phyloP scores from a whole-genome alignment of 30 jellyfish, hydroid and myxozoan genomes.

The Aurelia sp. region DNA sequence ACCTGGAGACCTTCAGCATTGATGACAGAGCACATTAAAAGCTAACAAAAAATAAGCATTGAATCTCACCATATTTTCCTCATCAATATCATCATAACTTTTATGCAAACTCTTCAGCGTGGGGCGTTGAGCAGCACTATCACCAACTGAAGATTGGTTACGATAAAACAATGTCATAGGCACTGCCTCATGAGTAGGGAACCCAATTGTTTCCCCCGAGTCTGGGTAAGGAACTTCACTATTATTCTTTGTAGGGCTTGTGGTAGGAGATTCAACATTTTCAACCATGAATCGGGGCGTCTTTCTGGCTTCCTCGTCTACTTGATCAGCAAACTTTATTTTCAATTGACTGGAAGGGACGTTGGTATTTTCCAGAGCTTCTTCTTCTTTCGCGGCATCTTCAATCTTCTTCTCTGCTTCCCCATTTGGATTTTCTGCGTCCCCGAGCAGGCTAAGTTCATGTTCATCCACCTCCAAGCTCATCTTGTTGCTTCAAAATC shows the following conservation, averaged over 20 bases:
- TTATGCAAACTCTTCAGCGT: constrained; percentile 82
- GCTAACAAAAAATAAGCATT: too few species aligned
- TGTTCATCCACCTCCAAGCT: too few species aligned
- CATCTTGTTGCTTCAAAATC: too few species aligned
- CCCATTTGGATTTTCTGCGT: too few species aligned
- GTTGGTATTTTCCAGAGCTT: neutral
- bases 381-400: too few species aligned
- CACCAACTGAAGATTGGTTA: constrained; percentile 72
- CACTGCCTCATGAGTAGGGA: constrained; percentile 93
- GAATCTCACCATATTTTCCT: constrained; percentile 10
- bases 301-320: neutral
- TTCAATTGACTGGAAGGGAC: neutral
- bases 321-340: neutral
- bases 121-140: constrained; percentile 80
- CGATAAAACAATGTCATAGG: constrained; percentile 92
- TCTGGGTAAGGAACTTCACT: constrained; percentile 53
- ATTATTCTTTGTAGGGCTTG: constrained; percentile 5
- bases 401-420: too few species aligned
- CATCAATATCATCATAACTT: constrained; percentile 81
- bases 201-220: constrained; percentile 67
- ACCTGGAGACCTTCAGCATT: too few species aligned
- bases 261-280: constrained; percentile 73
- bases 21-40: too few species aligned
- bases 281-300: constrained; percentile 76
- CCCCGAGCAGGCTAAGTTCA: too few species aligned